Conservation (phyloP, 2,113 vertebrate genomes). For the Tachuris rubrigastra region DNA sequence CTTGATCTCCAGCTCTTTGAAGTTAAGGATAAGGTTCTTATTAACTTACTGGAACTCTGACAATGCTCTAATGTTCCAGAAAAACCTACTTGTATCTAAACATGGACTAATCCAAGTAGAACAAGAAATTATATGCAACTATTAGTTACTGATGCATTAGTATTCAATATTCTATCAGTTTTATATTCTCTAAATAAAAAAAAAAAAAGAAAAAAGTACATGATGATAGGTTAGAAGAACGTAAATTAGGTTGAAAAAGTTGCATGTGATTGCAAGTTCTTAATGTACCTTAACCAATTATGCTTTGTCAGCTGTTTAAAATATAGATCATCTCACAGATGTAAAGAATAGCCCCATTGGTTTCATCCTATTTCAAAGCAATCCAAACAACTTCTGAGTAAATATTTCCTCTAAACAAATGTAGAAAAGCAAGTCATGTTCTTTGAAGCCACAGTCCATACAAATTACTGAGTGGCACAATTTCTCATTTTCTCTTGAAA, state of each 20-base stretch:
- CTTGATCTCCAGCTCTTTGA: not conserved
- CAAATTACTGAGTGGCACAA: not conserved
- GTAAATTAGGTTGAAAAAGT: not conserved
- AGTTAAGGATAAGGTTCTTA: not conserved
- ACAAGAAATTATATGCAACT: not conserved
- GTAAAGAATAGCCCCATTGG: not conserved
- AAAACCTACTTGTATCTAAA: not conserved
- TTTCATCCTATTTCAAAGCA: not conserved
- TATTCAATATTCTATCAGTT: not conserved
- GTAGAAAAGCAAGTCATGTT: not conserved
- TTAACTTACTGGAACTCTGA: not conserved
- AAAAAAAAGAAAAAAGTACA: not conserved
- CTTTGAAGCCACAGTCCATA: not conserved
- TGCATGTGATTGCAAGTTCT: not conserved
- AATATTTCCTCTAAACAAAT: not conserved
- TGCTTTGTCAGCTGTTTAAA: not conserved
- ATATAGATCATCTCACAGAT: not conserved
- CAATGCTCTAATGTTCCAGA: not conserved
- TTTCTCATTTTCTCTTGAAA: not conserved
- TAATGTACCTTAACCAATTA: not conserved
- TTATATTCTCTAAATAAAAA: not conserved
- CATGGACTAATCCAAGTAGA: not conserved
- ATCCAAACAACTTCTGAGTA: not conserved
- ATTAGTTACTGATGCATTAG: not conserved
- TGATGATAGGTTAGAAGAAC: not conserved